Base-by-base conservation (phyloP, 2,797 vertebrate species). In the Enteromius mattozi region DNA sequence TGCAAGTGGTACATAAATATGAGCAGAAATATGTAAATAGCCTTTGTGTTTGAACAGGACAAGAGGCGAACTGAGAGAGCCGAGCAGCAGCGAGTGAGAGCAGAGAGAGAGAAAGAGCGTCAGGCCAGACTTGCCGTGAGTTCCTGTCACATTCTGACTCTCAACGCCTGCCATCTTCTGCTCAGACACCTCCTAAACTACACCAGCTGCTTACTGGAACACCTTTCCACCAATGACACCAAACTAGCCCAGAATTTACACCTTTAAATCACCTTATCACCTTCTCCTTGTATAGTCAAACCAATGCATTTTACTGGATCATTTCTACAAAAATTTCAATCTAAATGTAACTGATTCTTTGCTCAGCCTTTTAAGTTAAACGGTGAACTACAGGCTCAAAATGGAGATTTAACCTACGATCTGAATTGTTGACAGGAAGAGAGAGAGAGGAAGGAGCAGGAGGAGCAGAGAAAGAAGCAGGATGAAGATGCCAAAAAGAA, bases 401-500 rank as follows among this genome's bases (percentile, higher is more conserved):
- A 2, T 3, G 17, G 45, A 49, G 9, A 21, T 51, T 17, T 51
- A 59, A 45, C n/a, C 12, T 77, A 63, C 9, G 3, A 6, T 78
- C 24, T 61, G 21, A 61, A 47, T 16, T 56, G 49, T 56, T 71
- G 1, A 56, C 91, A 99, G 98, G 98, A 99, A 85, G 98, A 99
- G 88, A 99, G 97, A 86, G 97, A 96, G 90, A 94, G 97, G 3
- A 96, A 94, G 92, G 98, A 99, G 94, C 95, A 94, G 86, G 97
- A 97, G 68, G 97, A 99, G 0, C 95, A 95, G 12, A 96, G 97
- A 82, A 96, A 96, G 93, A 96, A 94, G 88, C 94, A 92, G 0
- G 98, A 98, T 86, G 98, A 98, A 0, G 98, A 99, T 21, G 84
- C 96, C 80, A 99, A 98, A 94, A 99, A 99, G 95, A 99, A 99